Evolutionary conservation across 2,888 invertebrate genomes (phyloP), one percentile per base, ranked within the genome.

Genomic region (Tetragonula carbonaria): DNA sequence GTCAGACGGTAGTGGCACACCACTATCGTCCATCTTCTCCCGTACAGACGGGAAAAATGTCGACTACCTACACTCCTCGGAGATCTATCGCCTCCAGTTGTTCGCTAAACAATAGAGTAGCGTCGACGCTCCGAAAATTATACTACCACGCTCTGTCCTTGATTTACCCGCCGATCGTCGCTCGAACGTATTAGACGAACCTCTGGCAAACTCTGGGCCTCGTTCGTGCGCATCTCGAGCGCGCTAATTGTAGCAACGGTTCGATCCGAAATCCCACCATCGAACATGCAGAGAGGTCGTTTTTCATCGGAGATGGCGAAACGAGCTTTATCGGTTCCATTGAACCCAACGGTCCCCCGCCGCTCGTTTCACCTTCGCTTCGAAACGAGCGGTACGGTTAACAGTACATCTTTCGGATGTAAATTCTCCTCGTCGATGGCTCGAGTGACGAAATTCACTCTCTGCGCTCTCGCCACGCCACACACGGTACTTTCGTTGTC

Each of bases 381-480:
- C 63, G 51, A 28, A 33, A 45, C 45, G 45, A 45, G n/a, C 73
- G 73, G 68, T 51, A 45, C 73, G 79, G 63, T 51, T 82, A 76
- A 76, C 83, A 82, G 77, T 78, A 73, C 78, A 74, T 74, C 83
- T 84, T 74, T 83, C 57, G 70, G 84, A 78, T 74, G 84, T 84
- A 84, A 83, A 84, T 84, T 78, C 53, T 74, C 82, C 72, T 87
- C 84, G 80, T 79, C 66, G 74, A n/a, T 57, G 59, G 82, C 4
- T 62, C 62, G 50, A 45, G 67, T 83, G 86, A 86, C 90, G 80
- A 90, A 91, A 90, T 91, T 90, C 90, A 90, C 90, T 90, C 90
- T 81, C 55, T 82, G 74, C 84, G 80, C 79, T 84, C 80, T 45
- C 53, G 53, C 53, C 6, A 21, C 23, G 45, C 51, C 62, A 18